Evolutionary conservation across 2,113 vertebrate genomes (phyloP), one percentile per base, ranked within the genome.

Genomic region (Psophia crepitans): DNA sequence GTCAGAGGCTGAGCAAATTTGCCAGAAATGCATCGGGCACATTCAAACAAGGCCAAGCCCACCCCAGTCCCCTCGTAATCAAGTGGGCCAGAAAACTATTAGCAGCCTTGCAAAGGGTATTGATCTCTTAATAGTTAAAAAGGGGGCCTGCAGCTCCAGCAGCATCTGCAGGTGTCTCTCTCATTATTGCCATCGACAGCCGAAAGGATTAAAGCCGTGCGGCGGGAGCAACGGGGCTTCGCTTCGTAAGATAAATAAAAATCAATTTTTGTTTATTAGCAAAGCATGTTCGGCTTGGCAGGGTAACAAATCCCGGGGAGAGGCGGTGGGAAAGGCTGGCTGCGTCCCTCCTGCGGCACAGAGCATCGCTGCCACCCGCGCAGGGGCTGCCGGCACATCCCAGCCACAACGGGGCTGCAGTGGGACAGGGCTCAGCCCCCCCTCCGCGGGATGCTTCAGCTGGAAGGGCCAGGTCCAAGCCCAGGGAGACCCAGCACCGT

Each of bases 331-430:
- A n/a, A 53, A 21, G 60, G 63, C 15, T 15, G 69, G 41, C 3
- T 0, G 20, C 16, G 44, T 6, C n/a, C 33, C 16, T 74, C 68
- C 27, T 2, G 46, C 0, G 5, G 53, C 51, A 8, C 7, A 2
- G 37, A 68, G 27, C 33, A 8, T 9, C 41, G 1, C 24, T 24
- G 39, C 5, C n/a, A 3, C 30, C 8, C 4, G 61, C 21, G n/a
- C n/a, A n/a, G n/a, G n/a, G n/a, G n/a, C n/a, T n/a, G n/a, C n/a
- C n/a, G n/a, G n/a, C n/a, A n/a, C n/a, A 46, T 3, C 3, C 2
- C 74, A 64, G 14, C 22, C 9, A 6, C 5, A 44, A 4, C 0
- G 2, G 60, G 53, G 35, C 30, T 28, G 35, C 0, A 8, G 5
- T 2, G 32, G 30, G 68, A 28, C 1, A 20, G 35, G 56, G 66